phyloP scores from a whole-genome alignment of 2,797 vertebrate species.

The Lithobates sylvaticus region DNA sequence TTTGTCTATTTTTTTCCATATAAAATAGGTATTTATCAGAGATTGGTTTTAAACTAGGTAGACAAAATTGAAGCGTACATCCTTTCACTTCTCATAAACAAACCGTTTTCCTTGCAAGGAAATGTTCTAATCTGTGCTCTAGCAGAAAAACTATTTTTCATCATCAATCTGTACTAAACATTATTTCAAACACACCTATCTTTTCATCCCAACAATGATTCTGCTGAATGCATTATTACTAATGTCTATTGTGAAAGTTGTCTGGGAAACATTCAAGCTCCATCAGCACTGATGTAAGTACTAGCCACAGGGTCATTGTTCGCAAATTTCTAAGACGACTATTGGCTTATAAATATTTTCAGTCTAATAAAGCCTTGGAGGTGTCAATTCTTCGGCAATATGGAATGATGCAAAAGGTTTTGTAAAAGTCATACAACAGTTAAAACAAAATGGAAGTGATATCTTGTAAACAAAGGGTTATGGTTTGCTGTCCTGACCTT shows the following conservation, averaged over 20 bases:
- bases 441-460: too few relatives aligned
- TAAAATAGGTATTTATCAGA: neutral
- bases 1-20: neutral
- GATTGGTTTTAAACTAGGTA: neutral
- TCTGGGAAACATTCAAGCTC: neutral
- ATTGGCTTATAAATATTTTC: too few relatives aligned
- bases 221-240: neutral
- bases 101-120: neutral
- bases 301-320: neutral
- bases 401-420: too few relatives aligned
- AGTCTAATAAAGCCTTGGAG: too few relatives aligned
- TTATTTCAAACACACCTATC: neutral
- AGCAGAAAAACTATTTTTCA: neutral
- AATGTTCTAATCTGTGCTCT: neutral
- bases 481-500: too few relatives aligned
- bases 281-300: neutral
- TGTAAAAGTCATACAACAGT: too few relatives aligned
- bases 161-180: neutral
- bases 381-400: too few relatives aligned
- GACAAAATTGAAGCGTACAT: constrained; percentile 5
- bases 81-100: constrained; percentile 2
- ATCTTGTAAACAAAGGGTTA: too few relatives aligned
- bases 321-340: too few relatives aligned
- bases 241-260: neutral
- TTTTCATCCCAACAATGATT: neutral